Base-by-base conservation (phyloP, 2,113 vertebrate species). In the Scartelaos histophorus region DNA sequence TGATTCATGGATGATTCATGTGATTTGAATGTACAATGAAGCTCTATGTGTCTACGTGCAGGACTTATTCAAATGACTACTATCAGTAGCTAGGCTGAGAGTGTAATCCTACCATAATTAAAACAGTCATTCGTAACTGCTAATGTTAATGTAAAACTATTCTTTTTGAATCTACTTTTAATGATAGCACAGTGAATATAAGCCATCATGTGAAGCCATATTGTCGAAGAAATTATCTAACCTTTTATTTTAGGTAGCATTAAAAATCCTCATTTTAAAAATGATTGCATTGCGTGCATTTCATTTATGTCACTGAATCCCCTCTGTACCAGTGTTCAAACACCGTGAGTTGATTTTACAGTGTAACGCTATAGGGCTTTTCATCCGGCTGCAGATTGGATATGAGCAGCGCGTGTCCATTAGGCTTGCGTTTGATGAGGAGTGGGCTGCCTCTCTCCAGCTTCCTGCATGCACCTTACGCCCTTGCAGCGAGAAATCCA, bases 391-490 rank as follows among this genome's bases (percentile, higher is more conserved):
- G 22, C 13, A 61, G 22, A 67, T 71, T 60, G 47, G 24, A 72
- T 57, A 58, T 78, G 29, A 25, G 56, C 70, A 51, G 66, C 66
- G 15, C 11, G n/a, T 11, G 66, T 67, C 71, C 46, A 58, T 75
- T 71, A 73, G 19, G 49, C 72, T 45, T 74, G 15, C 65, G 71
- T 70, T 29, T 64, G 61, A 70, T 76, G 70, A 79, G 74, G 66
- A 66, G 69, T 76, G 79, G 25, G 82, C 69, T 79, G 80, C 67
- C 80, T 35, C 11, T 51, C 34, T 79, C 61, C 35, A 57, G 74
- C 54, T 68, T 74, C 25, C 60, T n/a, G 62, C 43, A 45, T 58
- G 67, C 53, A 68, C 78, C 74, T 73, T 71, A 34, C 46, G 15
- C 38, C 69, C 9, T 49, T 9, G 21, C 71, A 58, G 72, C 70